Evolutionary conservation across 1,140 invertebrate species (phyloP), one percentile per base, ranked within the genome.

Genomic region (Hyles vespertilio): DNA sequence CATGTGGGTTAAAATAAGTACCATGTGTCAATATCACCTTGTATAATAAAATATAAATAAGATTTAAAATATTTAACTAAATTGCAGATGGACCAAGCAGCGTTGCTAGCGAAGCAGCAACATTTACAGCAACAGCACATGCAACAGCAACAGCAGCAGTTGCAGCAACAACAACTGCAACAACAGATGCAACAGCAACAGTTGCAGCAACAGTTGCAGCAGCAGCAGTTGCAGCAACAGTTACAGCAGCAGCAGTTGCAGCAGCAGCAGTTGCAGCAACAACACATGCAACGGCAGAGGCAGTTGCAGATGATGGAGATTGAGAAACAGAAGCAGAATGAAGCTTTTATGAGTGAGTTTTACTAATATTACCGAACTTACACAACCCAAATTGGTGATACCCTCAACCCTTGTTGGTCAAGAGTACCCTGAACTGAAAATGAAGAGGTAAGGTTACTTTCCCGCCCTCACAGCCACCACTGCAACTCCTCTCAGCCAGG

Each of bases 61-160:
- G 22, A 22, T 22, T 22, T 22, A 22, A 22, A 22, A 22, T 22
- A 22, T 22, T 40, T 40, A 5, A 5, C 36, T 40, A 5, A 40
- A 1, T 47, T 55, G 3, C 58, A 69, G 63, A 1, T 60, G 22
- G 67, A 70, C 5, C 52, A 63, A 58, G 59, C 66, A 3, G 56
- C 61, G 2, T 8, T 63, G 8, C 12, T 51, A 5, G 36, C 56
- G 8, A 59, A 63, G 45, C 59, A 63, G 11, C 59, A 65, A n/a
- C 53, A 52, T 10, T 8, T 51, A 36, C 62, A 65, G 22, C 59
- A 63, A 32, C 59, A 65, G 22, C 53, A 52, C 11, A 9, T 51
- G 40, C 62, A 65, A 47, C 58, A 61, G 8, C 52, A 65, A 32
- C 56, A 60, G 45, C n/a, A 10, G n/a, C 59, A 59, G 33, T 5